Base-by-base conservation (phyloP, 2,888 invertebrate genomes). In the Eupithecia dodoneata region DNA sequence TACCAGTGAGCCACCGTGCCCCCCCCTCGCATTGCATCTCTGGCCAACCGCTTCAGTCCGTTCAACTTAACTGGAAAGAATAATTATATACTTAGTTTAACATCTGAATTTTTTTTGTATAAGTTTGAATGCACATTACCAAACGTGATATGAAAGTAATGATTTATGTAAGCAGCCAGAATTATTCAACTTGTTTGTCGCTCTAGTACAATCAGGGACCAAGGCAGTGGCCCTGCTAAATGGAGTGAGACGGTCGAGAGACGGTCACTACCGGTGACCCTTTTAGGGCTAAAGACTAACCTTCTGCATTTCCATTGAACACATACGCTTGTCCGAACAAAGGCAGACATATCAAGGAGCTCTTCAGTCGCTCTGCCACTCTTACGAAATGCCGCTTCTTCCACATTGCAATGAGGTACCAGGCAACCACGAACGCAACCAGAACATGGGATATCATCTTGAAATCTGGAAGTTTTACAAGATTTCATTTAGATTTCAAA, bases 401-500 rank as follows among this genome's bases (percentile, higher is more conserved):
- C 65, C 65, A 65, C 13, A 13, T 41, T 2, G 13, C 41, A 65
- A 65, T 41, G 13, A 65, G 13, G 65, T 41, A 30, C 41, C 65
- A 41, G 41, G 65, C 41, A 12, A 65, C 65, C 30, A 65, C 13
- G 41, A 30, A 30, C 12, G 41, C 65, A 12, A 41, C 41, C 41
- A 65, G 65, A 41, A 41, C 6, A 65, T 30, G 41, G 41, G 13
- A n/a, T 65, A 65, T 65, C 65, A 65, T 84, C 81, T 45, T 80
- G 76, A 5, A 86, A 71, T 75, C 86, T 86, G 79, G 42, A 59
- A 59, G 7, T 30, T 30, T 30, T 30, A 30, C 30, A 30, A 59
- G 18, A 18, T 7, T 59, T 55, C 7, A 18, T 18, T 30, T 30
- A 30, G 18, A 0, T 18, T 59, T 18, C 6, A 18, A 55, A 6